phyloP scores from a whole-genome alignment of 2,888 invertebrate genomes.

The Uropetala carovei region DNA sequence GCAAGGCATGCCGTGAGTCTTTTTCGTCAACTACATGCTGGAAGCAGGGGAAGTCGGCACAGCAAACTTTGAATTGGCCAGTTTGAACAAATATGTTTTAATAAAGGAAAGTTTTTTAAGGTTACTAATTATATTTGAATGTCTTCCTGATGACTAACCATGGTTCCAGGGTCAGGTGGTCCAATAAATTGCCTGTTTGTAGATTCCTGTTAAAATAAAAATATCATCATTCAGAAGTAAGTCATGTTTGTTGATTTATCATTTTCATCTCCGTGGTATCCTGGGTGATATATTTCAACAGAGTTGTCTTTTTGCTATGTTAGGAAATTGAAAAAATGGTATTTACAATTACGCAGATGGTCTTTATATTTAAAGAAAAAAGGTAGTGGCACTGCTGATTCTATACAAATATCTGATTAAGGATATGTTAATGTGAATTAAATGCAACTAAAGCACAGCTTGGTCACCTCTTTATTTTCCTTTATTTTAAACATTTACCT shows the following conservation, averaged over 20 bases:
- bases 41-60: slow-evolving; percentile 20
- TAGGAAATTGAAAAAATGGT: too few relatives aligned
- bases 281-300: neutral
- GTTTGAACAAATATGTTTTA: neutral
- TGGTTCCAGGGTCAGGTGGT: slow-evolving; percentile 46
- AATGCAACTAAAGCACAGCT: too few relatives aligned
- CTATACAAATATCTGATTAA: too few relatives aligned
- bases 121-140: slow-evolving; percentile 20
- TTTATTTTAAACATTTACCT: too few relatives aligned
- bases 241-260: neutral
- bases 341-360: too few relatives aligned
- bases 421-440: too few relatives aligned
- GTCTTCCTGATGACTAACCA: slow-evolving; percentile 39
- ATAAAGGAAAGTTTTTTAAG: neutral
- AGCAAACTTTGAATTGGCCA: slow-evolving; percentile 61
- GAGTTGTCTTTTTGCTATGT: too few relatives aligned
- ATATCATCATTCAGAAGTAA: neutral
- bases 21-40: slow-evolving; percentile 77
- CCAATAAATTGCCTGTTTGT: slow-evolving; percentile 30
- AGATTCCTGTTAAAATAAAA: slow-evolving; percentile 56
- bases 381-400: too few relatives aligned
- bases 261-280: neutral
- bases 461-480: too few relatives aligned
- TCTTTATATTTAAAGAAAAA: too few relatives aligned
- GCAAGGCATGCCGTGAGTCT: slow-evolving; percentile 85